Evolutionary conservation across 1,140 invertebrate species (phyloP).

Genomic region (Tetranychus cinnabarinus): DNA sequence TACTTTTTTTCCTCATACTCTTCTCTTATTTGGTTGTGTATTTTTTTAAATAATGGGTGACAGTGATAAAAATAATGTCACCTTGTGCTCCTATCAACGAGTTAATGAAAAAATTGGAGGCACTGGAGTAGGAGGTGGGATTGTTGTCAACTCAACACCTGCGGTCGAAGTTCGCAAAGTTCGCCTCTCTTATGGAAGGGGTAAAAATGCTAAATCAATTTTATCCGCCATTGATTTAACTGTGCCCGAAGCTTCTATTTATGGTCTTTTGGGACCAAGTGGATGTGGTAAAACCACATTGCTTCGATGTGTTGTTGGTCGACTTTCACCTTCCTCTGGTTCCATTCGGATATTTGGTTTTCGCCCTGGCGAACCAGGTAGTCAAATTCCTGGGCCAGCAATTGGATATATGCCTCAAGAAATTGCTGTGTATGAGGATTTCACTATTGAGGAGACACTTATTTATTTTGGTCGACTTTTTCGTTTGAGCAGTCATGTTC

Average conservation of each 20-base stretch:
- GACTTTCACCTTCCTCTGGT: slow-evolving; percentile 49
- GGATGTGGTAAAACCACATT: slow-evolving; percentile 49
- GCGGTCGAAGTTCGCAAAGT: slow-evolving; percentile 11
- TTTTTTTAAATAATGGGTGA: background rate
- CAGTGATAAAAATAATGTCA: background rate
- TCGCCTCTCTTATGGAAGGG: slow-evolving; percentile 10
- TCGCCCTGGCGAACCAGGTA: slow-evolving; percentile 43
- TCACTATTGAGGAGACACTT: slow-evolving; percentile 81
- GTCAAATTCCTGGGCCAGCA: slow-evolving; percentile 62
- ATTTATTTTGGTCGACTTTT: slow-evolving; percentile 91
- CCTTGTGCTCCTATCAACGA: slow-evolving; percentile 6
- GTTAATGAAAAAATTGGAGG: background rate
- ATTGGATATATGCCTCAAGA: slow-evolving; percentile 65
- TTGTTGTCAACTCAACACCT: background rate
- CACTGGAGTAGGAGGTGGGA: background rate
- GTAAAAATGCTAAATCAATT: slow-evolving; percentile 8
- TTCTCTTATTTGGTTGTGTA: too few relatives aligned
- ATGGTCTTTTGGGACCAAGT: slow-evolving; percentile 38
- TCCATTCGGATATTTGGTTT: slow-evolving; percentile 65
- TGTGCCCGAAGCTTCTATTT: slow-evolving; percentile 13
- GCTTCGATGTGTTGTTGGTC: slow-evolving; percentile 60
- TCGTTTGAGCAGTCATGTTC: slow-evolving; percentile 50
- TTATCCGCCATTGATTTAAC: slow-evolving; percentile 11
- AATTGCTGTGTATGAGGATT: slow-evolving; percentile 77
- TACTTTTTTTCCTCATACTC: too few relatives aligned